Percentiles rank a stretch among this genome's conserved stretches.
Conservation (phyloP, 2,888 invertebrate species). For the Macrosiphum euphorbiae region DNA sequence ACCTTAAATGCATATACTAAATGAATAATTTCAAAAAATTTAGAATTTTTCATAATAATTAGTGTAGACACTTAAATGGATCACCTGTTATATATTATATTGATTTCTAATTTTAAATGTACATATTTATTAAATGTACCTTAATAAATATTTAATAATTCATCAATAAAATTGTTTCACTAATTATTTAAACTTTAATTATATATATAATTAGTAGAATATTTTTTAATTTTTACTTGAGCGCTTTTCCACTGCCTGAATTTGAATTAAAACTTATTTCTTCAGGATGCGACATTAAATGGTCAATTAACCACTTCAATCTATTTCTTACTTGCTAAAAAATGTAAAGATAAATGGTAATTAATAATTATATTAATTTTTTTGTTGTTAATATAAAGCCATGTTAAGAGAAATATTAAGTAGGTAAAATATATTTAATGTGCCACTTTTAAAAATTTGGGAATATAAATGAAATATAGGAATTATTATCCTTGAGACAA, state of each 20-base stretch:
- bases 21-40: too few relatives aligned
- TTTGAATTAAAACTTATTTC: conserved; percentile 58
- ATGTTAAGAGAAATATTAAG: not conserved
- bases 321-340: conserved; percentile 52
- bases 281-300: conserved; percentile 63
- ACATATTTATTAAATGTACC: too few relatives aligned
- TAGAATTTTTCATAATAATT: too few relatives aligned
- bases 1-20: too few relatives aligned
- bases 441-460: not conserved
- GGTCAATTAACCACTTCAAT: conserved; percentile 53
- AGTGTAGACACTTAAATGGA: too few relatives aligned
- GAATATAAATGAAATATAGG: not conserved
- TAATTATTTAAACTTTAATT: not conserved
- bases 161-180: not conserved
- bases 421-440: not conserved
- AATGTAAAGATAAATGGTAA: not conserved
- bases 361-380: not conserved
- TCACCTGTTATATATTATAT: not conserved
- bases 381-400: not conserved
- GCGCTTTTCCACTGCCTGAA: conserved; percentile 48
- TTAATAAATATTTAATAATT: not conserved
- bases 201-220: not conserved
- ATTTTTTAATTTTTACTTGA: conserved; percentile 39
- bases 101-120: not conserved
- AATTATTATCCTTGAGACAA: not conserved